Evolutionary conservation across 2,797 vertebrate species (phyloP).

Genomic region (Neosilurus mollespiculum): DNA sequence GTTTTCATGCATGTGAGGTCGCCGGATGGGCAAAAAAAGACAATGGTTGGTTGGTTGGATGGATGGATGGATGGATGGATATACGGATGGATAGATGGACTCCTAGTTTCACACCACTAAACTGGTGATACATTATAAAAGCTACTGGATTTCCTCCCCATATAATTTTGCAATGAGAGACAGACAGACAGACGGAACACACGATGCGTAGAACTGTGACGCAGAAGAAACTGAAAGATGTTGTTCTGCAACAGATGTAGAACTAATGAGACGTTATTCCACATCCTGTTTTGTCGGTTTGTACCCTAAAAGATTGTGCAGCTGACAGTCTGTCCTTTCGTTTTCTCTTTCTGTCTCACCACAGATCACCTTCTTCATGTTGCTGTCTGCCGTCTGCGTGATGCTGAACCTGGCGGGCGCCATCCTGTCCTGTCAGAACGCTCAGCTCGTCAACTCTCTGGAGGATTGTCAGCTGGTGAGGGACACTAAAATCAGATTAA

Average conservation of each 20-base stretch:
- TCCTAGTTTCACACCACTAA: neutral
- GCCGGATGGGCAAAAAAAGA: no score
- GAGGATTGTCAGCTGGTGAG: slow-evolving; percentile 97
- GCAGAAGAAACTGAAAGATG: neutral
- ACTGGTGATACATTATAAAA: neutral
- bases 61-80: no score
- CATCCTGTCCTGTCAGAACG: slow-evolving; percentile 98
- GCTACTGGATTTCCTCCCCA: neutral
- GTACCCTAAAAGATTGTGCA: slow-evolving; percentile 21
- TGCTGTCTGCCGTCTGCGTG: slow-evolving; percentile 96
- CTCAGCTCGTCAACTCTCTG: slow-evolving; percentile 93
- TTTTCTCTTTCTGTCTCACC: slow-evolving; percentile 39
- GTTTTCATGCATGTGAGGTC: no score
- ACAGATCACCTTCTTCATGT: slow-evolving; percentile 98
- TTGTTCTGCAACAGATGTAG: slow-evolving; percentile 17
- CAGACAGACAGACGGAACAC: neutral
- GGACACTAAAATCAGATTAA: slow-evolving; percentile 2
- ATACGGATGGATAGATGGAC: no score
- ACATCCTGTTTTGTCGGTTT: slow-evolving; percentile 36
- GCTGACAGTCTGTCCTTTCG: slow-evolving; percentile 26
- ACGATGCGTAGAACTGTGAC: neutral
- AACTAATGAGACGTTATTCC: slow-evolving; percentile 33
- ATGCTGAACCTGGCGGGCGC: slow-evolving; percentile 98
- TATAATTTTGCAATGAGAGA: no score
- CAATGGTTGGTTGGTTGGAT: no score